phyloP scores from a whole-genome alignment of 1,140 invertebrate genomes.

The Drosophila sucinea region DNA sequence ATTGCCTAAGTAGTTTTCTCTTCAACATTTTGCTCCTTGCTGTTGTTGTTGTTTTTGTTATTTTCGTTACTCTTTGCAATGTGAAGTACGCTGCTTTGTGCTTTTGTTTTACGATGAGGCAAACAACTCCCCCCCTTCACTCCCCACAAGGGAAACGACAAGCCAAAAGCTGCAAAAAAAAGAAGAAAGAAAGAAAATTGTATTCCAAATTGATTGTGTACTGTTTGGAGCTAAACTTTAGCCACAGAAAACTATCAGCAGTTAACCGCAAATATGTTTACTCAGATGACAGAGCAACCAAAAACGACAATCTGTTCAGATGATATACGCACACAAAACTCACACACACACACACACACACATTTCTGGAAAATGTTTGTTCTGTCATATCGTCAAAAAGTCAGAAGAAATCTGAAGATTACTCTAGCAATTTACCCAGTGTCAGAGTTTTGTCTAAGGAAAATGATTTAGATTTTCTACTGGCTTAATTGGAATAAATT shows the following conservation, averaged over 20 bases:
- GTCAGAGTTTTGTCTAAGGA: too few relatives aligned
- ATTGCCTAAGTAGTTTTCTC: constrained; percentile 77
- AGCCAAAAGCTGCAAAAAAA: neutral
- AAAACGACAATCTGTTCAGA: constrained; percentile 38
- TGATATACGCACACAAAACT: constrained; percentile 48
- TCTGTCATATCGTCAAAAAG: neutral
- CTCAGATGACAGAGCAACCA: constrained; percentile 20
- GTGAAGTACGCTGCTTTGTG: constrained; percentile 15
- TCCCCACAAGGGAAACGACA: constrained; percentile 22
- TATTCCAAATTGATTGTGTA: constrained; percentile 44
- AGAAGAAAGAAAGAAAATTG: neutral
- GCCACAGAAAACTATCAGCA: constrained; percentile 60
- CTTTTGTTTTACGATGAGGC: constrained; percentile 37
- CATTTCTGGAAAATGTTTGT: neutral
- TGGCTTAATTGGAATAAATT: too few relatives aligned
- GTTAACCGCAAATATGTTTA: constrained; percentile 70
- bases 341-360: neutral
- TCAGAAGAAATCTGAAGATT: neutral
- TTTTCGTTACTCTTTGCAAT: constrained; percentile 23
- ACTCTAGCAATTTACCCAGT: neutral
- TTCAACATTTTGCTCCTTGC: constrained; percentile 29
- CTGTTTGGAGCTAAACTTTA: constrained; percentile 49
- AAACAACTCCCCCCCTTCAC: too few relatives aligned
- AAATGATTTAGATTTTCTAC: too few relatives aligned
- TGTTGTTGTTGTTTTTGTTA: constrained; percentile 35